Evolutionary conservation across 2,888 invertebrate species (phyloP), one percentile per base, ranked within the genome.

Genomic region (Xylota segnis): DNA sequence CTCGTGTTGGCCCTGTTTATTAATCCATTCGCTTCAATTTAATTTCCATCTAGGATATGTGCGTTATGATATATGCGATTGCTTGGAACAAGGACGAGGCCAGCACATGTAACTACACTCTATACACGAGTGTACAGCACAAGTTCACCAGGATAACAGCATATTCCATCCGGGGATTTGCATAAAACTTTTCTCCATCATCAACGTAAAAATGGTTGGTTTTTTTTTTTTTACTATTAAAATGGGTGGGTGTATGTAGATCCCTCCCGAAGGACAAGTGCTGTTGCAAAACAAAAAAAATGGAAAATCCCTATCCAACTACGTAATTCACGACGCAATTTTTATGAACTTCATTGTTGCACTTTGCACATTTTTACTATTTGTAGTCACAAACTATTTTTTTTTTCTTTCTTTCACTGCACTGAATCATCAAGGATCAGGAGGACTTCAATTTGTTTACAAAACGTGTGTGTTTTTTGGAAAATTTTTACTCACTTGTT

Each of bases 11-110:
- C 52, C 58, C 56, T 77, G 76, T 86, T 86, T 86, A 86, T 86
- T 86, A 86, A 86, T 86, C 86, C 81, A 86, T 82, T 86, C 76
- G 72, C 76, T 82, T 71, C 70, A 81, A 86, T 82, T 82, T 86
- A 86, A 86, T 86, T 86, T 82, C 56, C 76, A 86, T 77, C 54
- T 65, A 52, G 79, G 63, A 75, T 68, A 68, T 74, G 65, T 66
- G 59, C 66, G 23, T 23, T 23, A 23, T 23, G 23, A 37, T 75
- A 63, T 63, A 83, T 75, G 54, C 23, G 16, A 29, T 9, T 34
- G 16, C 58, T 1, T 63, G 47, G 54, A 66, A 77, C 78, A 84
- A 83, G 84, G 84, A 75, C 84, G 78, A 77, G 54, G 68, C 59
- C 61, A 59, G 59, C 18, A 74, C 65, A 58, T 74, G 77, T 66